Evolutionary conservation across 1,140 invertebrate species (phyloP), one percentile per base, ranked within the genome.

Genomic region (Drosophila trapezifrons): DNA sequence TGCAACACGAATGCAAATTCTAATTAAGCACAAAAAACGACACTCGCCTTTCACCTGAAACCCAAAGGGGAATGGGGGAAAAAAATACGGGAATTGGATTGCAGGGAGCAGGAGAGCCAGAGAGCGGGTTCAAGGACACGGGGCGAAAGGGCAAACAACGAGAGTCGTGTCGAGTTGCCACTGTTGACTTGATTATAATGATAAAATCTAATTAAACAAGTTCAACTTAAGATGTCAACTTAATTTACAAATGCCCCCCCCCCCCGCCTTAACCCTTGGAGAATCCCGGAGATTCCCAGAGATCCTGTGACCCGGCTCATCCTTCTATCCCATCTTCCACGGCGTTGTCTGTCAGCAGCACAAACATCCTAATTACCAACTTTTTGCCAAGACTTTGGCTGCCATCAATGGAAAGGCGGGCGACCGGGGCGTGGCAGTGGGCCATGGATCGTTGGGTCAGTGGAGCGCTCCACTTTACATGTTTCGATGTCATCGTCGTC

Each of bases 201-300:
- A 87, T 89, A 89, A 89, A 90, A 89, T 89, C 84, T 80, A 89
- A 89, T 89, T 89, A 84, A 84, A 80, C 79, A 89, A 89, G 85
- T 89, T 89, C 38, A 89, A 89, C 84, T 69, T 78, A 73, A 89
- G 80, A 89, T 80, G 80, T 80, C 80, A 84, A 89, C 84, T 89
- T 78, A 80, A 89, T 89, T 89, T 89, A 65, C 63, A 63, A 80
- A 78, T 62, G 65, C 80, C 58, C 8, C 22, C n/a, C n/a, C n/a
- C 25, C 18, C 12, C n/a, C 29, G n/a, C 35, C 47, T 17, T 40
- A 42, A 52, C 17, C 43, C 43, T 32, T 47, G 27, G 35, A 22
- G 43, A 32, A 7, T 29, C 57, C 56, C 27, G 5, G 12, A 15
- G 17, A 15, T 29, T 32, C 57, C 49, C 29, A 35, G 29, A 62